Evolutionary conservation across 2,113 vertebrate genomes (phyloP).

Genomic region (Rhea americana): DNA sequence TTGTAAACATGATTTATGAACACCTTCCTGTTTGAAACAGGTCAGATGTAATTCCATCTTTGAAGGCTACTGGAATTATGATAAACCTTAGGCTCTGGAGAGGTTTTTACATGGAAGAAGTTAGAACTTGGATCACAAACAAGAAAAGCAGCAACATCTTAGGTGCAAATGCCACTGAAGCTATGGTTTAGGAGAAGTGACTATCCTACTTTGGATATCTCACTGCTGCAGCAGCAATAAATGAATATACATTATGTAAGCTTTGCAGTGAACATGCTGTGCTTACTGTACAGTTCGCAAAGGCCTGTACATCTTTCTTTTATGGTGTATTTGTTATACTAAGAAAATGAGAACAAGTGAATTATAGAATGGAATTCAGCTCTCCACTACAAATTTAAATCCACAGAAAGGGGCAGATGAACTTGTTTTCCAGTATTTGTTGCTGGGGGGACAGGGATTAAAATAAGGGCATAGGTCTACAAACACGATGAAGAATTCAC

Average conservation of each 20-base stretch:
- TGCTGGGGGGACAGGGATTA: not conserved
- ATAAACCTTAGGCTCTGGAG: constrained; percentile 64
- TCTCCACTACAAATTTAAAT: constrained; percentile 32
- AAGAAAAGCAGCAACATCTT: constrained; percentile 39
- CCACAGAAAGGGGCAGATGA: constrained; percentile 19
- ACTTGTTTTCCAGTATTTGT: constrained; percentile 25
- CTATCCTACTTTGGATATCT: constrained; percentile 14
- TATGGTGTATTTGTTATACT: constrained; percentile 34
- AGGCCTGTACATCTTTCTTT: constrained; percentile 58
- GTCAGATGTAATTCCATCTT: constrained; percentile 56
- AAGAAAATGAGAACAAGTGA: constrained; percentile 36
- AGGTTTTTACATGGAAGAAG: constrained; percentile 37
- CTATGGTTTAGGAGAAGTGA: constrained; percentile 35
- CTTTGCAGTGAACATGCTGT: constrained; percentile 47
- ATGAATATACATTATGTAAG: not conserved
- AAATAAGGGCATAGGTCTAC: constrained; percentile 27
- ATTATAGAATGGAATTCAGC: constrained; percentile 26
- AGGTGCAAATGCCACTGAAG: constrained; percentile 54
- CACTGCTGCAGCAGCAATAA: constrained; percentile 54
- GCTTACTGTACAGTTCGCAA: constrained; percentile 55
- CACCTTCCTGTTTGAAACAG: constrained; percentile 55
- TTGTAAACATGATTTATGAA: constrained; percentile 57
- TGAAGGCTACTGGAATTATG: constrained; percentile 46
- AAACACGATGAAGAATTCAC: constrained; percentile 35
- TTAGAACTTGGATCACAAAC: constrained; percentile 4